Base-by-base conservation (phyloP, 1,140 invertebrate species). In the Saxidomus purpurata region DNA sequence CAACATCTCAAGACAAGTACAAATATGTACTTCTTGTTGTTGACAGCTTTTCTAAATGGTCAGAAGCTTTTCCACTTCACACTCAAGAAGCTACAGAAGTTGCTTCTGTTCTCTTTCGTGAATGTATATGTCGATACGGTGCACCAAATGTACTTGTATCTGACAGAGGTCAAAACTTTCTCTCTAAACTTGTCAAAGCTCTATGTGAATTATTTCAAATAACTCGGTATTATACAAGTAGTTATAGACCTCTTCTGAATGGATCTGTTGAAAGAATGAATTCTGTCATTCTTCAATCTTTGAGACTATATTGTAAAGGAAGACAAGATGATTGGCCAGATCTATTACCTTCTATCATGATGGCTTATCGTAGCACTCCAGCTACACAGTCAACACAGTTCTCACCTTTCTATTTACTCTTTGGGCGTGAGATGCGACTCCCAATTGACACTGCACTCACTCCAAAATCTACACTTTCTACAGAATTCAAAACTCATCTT, bases 291-390 rank as follows among this genome's bases (percentile, higher is more conserved):
- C n/a, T 74, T 9, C 43, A 61, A n/a, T 76, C 63, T 34, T 38
- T 90, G 0, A 69, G 89, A 49, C 76, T 80, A 1, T 84, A 77
- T 47, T 52, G 67, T 43, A 74, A 90, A 31, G 36, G 40, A 34
- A 40, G 69, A 31, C 85, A 90, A 61, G 74, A 80, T 43, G 82
- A 90, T 38, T 91, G 90, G 88, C 25, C 47, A 52, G 47, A 89
- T 0, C 69, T 17, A 22, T 28, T 88, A 11, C 67, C 79, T 34
- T 28, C 61, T 36, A 74, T 88, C 11, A 67, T 90, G 67, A 90
- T 90, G 90, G 71, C 59, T 0, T 80, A 89, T 87, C 15, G 79
- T 17, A 17, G 19, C 1, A 61, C 79, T 4, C 79, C 79, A 34
- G 47, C 79, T 0, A 61, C 55, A 6, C 15, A 81, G 19, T 81